Conservation (phyloP, 2,113 vertebrate genomes). For the Mus spicilegus region DNA sequence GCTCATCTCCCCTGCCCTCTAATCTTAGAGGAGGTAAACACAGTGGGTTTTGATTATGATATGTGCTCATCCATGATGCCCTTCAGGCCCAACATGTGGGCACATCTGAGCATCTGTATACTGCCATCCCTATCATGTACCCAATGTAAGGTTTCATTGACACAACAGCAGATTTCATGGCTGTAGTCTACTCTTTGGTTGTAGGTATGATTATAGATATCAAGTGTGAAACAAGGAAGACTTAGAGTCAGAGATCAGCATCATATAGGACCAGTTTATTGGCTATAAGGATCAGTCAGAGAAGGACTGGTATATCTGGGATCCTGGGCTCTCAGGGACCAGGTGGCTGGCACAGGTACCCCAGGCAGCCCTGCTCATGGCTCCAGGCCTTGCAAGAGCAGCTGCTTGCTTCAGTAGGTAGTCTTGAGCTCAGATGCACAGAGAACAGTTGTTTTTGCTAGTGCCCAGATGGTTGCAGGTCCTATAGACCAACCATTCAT, state of each 20-base stretch:
- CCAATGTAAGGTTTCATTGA: conserved; percentile 95
- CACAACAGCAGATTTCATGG: conserved; percentile 95
- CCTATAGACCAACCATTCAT: conserved; percentile 91
- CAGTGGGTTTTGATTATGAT: conserved; percentile 87
- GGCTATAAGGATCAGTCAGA: conserved; percentile 85
- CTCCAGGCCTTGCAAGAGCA: conserved; percentile 98
- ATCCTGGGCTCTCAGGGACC: neutral
- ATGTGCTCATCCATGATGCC: conserved; percentile 90
- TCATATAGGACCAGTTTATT: conserved; percentile 92
- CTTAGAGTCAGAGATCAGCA: conserved; percentile 96
- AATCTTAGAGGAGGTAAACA: conserved; percentile 83
- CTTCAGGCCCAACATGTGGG: conserved; percentile 94
- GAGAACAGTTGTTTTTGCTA: conserved; percentile 86
- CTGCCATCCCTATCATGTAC: conserved; percentile 93
- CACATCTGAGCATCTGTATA: conserved; percentile 93
- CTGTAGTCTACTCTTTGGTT: conserved; percentile 94
- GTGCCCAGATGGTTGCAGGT: conserved; percentile 91
- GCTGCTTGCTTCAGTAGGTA: conserved; percentile 96
- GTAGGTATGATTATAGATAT: conserved; percentile 92
- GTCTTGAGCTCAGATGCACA: conserved; percentile 92
- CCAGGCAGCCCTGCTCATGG: conserved; percentile 83
- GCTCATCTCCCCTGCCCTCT: neutral
- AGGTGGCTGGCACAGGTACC: neutral
- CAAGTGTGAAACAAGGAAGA: conserved; percentile 94
- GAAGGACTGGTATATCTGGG: neutral